Evolutionary conservation across 37 sponge, comb jelly and placozoan genomes (phyloP), one percentile per base, ranked within the genome.

Genomic region (Axinella damicornis): DNA sequence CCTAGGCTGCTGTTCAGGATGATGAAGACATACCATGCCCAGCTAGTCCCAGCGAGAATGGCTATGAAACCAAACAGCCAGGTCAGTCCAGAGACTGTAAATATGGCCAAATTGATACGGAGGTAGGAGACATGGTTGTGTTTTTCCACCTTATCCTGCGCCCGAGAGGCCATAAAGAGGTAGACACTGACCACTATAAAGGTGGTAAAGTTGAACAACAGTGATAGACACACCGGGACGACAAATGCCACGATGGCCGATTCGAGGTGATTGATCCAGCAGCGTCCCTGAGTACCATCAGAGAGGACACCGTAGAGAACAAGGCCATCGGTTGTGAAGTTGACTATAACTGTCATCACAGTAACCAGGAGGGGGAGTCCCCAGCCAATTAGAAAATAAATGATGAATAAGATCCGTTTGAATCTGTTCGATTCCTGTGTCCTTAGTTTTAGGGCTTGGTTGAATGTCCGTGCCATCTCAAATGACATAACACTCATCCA

Each of bases 1-100:
- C 78, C 90, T 40, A 84, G 90, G 53, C 80, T 80, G 57, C 59
- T 79, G 76, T 79, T 84, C 76, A 90, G 52, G 52, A 85, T 63
- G 57, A 85, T 69, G 81, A 91, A 91, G 18, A 75, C 39, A 74
- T 91, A 91, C 87, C 87, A 81, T 18, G 76, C 76, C 82, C 86
- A 85, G 22, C 19, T 71, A 21, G 20, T 59, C 27, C 53, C 52
- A 31, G 52, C 34, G 19, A 79, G 52, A 18, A 90, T 69, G 25
- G 85, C 80, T 11, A 90, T 56, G 33, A 84, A 84, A 11, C 90
- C 90, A 84, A 90, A 84, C 34, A 84, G 16, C 90, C 90, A 90
- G 9, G 80, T 78, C 18, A 84, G 52, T 17, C 90, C 90, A 14
- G 81, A 84, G 31, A 83, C 27, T 25, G 61, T 62, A n/a, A 85